These are phyloP conservation scores for Terrapene triunguis DNA, from an alignment of 2,113 vertebrate genomes.

Conservation along the genomic window DNA sequence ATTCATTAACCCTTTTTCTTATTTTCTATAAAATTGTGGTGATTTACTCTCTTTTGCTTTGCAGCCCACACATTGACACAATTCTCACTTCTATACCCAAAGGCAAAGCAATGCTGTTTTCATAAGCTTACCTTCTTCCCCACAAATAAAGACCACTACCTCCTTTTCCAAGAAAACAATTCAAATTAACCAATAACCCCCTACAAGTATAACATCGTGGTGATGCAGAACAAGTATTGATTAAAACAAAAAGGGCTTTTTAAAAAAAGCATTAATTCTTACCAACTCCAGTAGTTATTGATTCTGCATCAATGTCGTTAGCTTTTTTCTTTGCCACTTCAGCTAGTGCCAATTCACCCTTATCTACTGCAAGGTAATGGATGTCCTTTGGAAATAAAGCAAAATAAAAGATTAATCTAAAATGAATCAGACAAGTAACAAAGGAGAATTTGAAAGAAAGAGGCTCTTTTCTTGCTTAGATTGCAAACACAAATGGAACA, in stretches of 20 bases:
- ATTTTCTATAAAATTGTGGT: not conserved
- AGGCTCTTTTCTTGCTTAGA: slow-evolving; percentile 75
- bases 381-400: slow-evolving; percentile 97
- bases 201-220: slow-evolving; percentile 71
- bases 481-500: slow-evolving; percentile 75
- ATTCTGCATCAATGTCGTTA: slow-evolving; percentile 89
- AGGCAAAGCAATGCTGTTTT: slow-evolving; percentile 46
- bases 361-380: slow-evolving; percentile 96
- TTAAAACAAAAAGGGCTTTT: slow-evolving; percentile 79
- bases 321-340: slow-evolving; percentile 95
- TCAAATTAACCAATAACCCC: slow-evolving; percentile 60
- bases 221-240: slow-evolving; percentile 77
- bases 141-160: not conserved
- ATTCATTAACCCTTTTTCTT: not conserved
- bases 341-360: slow-evolving; percentile 95
- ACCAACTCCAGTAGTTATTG: slow-evolving; percentile 85
- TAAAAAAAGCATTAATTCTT: slow-evolving; percentile 79
- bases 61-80: slow-evolving; percentile 13
- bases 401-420: slow-evolving; percentile 92
- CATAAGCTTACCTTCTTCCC: slow-evolving; percentile 31
- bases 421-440: slow-evolving; percentile 90
- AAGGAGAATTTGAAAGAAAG: slow-evolving; percentile 80
- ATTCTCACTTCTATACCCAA: not conserved
- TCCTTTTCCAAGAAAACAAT: slow-evolving; percentile 62
- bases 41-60: not conserved